Conservation (phyloP, 1,140 invertebrate species). For the Cyclargus thomasi region DNA sequence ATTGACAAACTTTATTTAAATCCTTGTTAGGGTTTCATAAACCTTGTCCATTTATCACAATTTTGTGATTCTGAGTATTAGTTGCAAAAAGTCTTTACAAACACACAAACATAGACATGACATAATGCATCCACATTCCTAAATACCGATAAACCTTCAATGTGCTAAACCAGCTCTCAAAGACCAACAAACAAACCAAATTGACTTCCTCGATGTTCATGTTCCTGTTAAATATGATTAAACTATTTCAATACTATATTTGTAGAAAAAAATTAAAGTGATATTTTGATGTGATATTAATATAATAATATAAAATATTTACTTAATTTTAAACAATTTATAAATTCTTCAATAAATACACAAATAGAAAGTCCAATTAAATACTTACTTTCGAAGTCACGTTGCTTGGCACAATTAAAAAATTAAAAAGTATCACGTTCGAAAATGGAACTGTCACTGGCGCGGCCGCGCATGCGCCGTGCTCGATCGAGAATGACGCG, state of each 20-base stretch:
- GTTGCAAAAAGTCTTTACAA: background rate
- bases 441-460: constrained; percentile 40
- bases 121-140: constrained; percentile 16
- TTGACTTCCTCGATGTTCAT: background rate
- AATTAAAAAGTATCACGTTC: constrained; percentile 45
- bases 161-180: constrained; percentile 26
- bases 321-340: no score
- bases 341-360: no score
- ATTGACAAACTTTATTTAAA: no score
- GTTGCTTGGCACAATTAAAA: constrained; percentile 2
- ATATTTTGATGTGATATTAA: no score
- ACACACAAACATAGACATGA: constrained; percentile 13
- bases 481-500: constrained; percentile 58
- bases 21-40: no score
- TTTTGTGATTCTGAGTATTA: background rate
- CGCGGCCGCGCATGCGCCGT: constrained; percentile 45
- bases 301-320: no score
- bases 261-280: no score
- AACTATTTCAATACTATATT: no score
- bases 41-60: no score
- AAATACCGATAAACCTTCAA: constrained; percentile 22
- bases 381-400: constrained; percentile 7
- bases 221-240: background rate
- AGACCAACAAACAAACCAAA: constrained; percentile 25
- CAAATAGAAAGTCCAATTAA: constrained; percentile 24